Conservation (phyloP, 2,113 vertebrate species). For the Leuciscus idus region DNA sequence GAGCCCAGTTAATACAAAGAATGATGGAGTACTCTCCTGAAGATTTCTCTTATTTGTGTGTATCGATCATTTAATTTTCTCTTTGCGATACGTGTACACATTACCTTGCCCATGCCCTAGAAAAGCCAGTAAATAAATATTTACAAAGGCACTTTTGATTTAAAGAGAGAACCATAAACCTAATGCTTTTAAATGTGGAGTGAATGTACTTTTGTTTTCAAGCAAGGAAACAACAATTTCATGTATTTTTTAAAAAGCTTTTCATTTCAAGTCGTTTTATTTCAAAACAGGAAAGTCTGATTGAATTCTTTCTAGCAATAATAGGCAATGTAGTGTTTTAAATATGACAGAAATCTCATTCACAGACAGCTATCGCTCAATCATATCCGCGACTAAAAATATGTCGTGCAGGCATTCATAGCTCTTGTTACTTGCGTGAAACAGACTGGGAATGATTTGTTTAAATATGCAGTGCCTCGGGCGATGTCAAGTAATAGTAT, state of each 20-base stretch:
- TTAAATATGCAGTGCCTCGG: slow-evolving; percentile 73
- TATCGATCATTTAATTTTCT: slow-evolving; percentile 60
- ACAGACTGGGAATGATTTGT: slow-evolving; percentile 69
- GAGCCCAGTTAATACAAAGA: slow-evolving; percentile 59
- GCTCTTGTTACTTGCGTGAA: slow-evolving; percentile 57
- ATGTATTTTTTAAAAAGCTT: not conserved
- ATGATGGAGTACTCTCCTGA: slow-evolving; percentile 56
- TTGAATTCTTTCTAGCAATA: not conserved
- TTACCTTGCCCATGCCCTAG: slow-evolving; percentile 28
- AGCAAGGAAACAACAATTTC: not conserved
- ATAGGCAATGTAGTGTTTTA: slow-evolving; percentile 8
- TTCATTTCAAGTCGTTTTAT: not conserved
- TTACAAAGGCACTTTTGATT: slow-evolving; percentile 29
- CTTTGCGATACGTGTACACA: slow-evolving; percentile 15
- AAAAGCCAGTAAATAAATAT: slow-evolving; percentile 43
- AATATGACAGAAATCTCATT: slow-evolving; percentile 55
- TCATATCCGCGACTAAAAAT: slow-evolving; percentile 58
- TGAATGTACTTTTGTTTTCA: not conserved
- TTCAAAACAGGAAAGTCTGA: not conserved
- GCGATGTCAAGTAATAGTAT: slow-evolving; percentile 76
- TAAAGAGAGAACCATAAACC: slow-evolving; percentile 38
- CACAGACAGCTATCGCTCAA: slow-evolving; percentile 62
- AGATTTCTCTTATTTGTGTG: slow-evolving; percentile 57
- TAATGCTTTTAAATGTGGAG: not conserved
- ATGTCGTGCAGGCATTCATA: slow-evolving; percentile 67